phyloP scores from a whole-genome alignment of 2,113 vertebrate genomes.

The Archilochus colubris region DNA sequence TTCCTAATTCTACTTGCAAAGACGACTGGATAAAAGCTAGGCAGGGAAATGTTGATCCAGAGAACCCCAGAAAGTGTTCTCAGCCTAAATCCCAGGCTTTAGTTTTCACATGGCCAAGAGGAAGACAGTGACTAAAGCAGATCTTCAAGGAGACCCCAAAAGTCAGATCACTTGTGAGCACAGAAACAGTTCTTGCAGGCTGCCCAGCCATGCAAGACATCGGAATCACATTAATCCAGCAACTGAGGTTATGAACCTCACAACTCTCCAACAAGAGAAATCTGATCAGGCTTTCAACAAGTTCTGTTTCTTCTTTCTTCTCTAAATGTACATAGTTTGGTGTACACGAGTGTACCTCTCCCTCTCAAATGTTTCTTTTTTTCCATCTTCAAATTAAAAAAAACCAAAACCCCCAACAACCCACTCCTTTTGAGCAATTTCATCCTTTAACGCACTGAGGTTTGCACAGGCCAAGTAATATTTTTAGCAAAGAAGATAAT shows the following conservation, averaged over 20 bases:
- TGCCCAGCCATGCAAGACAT: not conserved
- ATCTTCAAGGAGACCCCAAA: not conserved
- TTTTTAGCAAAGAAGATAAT: constrained; percentile 57
- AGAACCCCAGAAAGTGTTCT: not conserved
- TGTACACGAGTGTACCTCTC: not conserved
- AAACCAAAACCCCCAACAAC: constrained; percentile 19
- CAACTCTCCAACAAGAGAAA: not conserved
- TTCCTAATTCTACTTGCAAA: not conserved
- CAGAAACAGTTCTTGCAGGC: not conserved
- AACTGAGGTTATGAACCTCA: not conserved
- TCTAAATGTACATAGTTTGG: not conserved
- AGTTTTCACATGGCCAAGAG: not conserved
- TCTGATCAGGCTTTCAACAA: not conserved
- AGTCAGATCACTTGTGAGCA: not conserved
- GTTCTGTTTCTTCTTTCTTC: not conserved
- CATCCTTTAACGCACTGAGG: constrained; percentile 9
- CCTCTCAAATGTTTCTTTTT: not conserved
- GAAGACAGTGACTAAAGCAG: not conserved
- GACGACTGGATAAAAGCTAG: not conserved
- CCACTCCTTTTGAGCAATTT: constrained; percentile 38
- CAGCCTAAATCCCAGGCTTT: not conserved
- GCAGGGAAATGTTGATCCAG: not conserved
- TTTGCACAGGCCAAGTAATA: constrained; percentile 42
- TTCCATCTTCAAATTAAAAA: not conserved
- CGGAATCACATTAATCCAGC: not conserved